phyloP scores from a whole-genome alignment of 2,888 invertebrate species.

The Drosophila helvetica region DNA sequence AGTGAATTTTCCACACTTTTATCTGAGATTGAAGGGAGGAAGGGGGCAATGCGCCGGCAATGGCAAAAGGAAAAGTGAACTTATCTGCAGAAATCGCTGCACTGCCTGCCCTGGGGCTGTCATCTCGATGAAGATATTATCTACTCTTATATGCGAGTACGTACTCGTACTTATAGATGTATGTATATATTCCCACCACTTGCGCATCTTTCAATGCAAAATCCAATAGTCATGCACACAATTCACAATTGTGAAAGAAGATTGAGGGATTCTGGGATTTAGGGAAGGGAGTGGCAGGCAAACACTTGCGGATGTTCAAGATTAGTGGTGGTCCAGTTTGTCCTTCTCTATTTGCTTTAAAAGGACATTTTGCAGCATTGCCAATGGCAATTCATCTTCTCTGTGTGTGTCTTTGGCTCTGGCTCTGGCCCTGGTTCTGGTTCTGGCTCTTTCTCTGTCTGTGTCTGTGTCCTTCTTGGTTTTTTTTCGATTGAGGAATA shows the following conservation, averaged over 20 bases:
- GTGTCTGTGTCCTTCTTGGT: slow-evolving; percentile 23
- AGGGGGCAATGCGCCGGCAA: slow-evolving; percentile 26
- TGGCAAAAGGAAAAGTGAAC: slow-evolving; percentile 4
- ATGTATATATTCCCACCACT: slow-evolving; percentile 22
- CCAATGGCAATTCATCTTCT: slow-evolving; percentile 71
- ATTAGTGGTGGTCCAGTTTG: slow-evolving; percentile 69
- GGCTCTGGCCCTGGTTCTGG: not conserved
- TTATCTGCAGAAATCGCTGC: slow-evolving; percentile 23
- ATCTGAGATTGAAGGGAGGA: slow-evolving; percentile 30
- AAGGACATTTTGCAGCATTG: slow-evolving; percentile 64
- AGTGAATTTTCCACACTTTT: slow-evolving; percentile 38
- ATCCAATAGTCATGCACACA: slow-evolving; percentile 75
- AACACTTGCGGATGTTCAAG: slow-evolving; percentile 77
- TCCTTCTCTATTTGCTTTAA: slow-evolving; percentile 68
- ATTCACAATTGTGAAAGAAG: slow-evolving; percentile 67
- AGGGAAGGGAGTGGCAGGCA: slow-evolving; percentile 63
- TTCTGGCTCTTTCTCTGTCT: too few species aligned
- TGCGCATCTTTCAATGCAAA: slow-evolving; percentile 55
- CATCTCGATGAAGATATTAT: slow-evolving; percentile 44
- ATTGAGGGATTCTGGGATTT: slow-evolving; percentile 59
- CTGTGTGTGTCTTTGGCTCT: slow-evolving; percentile 10
- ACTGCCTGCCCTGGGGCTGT: slow-evolving; percentile 21
- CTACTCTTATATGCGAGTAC: slow-evolving; percentile 37
- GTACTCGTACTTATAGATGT: slow-evolving; percentile 60
- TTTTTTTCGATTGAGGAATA: slow-evolving; percentile 48